These are phyloP conservation scores for Hemibates koningsi DNA, from an alignment of 2,113 vertebrate species.

Conservation along the genomic window DNA sequence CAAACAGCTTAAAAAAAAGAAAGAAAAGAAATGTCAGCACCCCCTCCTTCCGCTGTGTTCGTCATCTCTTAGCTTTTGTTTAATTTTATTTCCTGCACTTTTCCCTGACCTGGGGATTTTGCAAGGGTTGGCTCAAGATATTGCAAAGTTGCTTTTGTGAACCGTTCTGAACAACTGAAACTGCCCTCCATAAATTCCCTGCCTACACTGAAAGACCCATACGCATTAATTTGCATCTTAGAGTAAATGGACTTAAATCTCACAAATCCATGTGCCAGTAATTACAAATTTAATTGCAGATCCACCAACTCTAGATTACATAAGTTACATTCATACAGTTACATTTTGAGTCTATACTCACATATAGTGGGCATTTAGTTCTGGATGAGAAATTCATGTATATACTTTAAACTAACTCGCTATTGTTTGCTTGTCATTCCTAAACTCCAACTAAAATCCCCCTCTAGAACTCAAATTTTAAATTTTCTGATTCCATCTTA, in stretches of 20 bases:
- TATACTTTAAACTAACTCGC: neutral
- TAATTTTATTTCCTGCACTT: neutral
- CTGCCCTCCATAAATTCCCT: neutral
- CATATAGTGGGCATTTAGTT: neutral
- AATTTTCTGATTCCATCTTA: neutral
- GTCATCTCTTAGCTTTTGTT: neutral
- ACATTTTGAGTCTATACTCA: neutral
- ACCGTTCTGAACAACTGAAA: neutral
- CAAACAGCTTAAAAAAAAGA: neutral
- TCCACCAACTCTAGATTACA: neutral
- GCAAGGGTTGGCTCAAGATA: neutral
- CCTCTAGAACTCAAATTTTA: neutral
- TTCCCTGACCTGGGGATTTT: neutral
- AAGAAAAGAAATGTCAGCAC: neutral
- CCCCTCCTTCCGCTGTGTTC: neutral
- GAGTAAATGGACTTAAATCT: neutral
- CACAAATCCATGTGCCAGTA: neutral
- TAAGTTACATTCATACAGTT: neutral
- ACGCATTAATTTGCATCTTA: neutral
- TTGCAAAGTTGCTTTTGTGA: neutral
- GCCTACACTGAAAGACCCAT: neutral
- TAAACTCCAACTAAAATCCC: neutral
- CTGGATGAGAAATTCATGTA: neutral
- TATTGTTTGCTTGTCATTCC: neutral
- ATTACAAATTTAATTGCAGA: neutral